These are phyloP conservation scores for Meleagris gallopavo DNA, from an alignment of 2,113 vertebrate species.

Conservation along the genomic window DNA sequence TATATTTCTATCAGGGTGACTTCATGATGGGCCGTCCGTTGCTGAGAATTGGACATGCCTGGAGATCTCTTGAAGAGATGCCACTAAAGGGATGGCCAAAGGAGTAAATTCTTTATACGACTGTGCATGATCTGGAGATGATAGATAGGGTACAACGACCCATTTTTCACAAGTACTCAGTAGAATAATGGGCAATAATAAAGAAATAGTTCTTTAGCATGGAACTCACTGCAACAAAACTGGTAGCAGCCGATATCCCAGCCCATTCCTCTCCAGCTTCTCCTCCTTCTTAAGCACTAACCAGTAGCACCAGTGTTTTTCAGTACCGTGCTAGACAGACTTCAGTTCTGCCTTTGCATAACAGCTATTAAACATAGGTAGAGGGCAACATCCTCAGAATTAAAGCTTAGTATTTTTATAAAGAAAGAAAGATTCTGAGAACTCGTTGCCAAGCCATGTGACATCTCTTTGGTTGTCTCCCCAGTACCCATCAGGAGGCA, in stretches of 20 bases:
- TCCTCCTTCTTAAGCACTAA: not conserved
- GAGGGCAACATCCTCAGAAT: not conserved
- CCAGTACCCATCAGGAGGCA: conserved; percentile 82
- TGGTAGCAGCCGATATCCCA: not conserved
- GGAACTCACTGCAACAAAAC: not conserved
- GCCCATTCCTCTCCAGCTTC: not conserved
- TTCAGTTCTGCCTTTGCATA: not conserved
- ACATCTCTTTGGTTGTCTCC: not conserved
- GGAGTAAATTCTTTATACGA: not conserved
- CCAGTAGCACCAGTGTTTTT: not conserved
- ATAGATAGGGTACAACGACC: not conserved
- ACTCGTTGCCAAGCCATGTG: not conserved
- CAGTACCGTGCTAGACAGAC: not conserved
- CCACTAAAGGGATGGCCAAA: not conserved
- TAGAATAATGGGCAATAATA: not conserved
- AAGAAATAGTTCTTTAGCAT: not conserved
- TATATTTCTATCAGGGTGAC: not conserved
- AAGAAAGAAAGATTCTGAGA: not conserved
- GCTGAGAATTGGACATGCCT: not conserved
- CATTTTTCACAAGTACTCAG: not conserved
- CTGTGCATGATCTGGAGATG: not conserved
- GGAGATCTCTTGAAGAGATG: not conserved
- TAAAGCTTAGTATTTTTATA: not conserved
- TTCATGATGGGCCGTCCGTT: fast-evolving
- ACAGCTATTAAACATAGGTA: not conserved